Evolutionary conservation across 2,888 invertebrate genomes (phyloP).

Genomic region (Chironomus tentans): DNA sequence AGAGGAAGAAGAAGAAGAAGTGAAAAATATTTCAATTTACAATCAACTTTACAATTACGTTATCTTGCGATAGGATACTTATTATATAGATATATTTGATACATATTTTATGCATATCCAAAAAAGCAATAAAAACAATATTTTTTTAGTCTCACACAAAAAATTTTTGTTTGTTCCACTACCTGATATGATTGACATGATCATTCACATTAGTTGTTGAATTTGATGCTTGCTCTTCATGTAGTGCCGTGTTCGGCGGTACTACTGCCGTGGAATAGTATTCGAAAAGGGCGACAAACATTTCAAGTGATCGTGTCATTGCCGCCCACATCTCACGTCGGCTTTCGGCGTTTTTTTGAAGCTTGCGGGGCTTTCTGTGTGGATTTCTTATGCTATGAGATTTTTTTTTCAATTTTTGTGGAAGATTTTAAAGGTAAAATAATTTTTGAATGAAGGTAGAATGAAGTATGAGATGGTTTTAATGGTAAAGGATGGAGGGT

Average conservation of each 20-base stretch:
- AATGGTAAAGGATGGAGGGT: too few species aligned
- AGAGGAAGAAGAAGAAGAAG: too few species aligned
- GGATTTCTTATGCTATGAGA: slow-evolving; percentile 17
- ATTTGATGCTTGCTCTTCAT: slow-evolving; percentile 16
- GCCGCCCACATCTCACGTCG: slow-evolving; percentile 64
- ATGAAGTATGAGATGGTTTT: too few species aligned
- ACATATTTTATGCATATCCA: too few species aligned
- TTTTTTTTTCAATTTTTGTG: too few species aligned
- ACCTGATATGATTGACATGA: background rate
- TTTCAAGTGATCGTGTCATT: slow-evolving; percentile 70
- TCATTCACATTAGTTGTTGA: background rate
- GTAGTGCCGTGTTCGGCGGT: slow-evolving; percentile 3
- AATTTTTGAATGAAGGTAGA: too few species aligned
- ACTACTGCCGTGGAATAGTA: slow-evolving; percentile 58
- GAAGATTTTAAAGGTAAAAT: too few species aligned
- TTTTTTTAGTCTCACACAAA: background rate
- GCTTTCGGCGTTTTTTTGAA: slow-evolving; percentile 23
- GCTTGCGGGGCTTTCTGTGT: slow-evolving; percentile 23
- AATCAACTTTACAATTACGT: too few species aligned
- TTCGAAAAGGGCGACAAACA: slow-evolving; percentile 73
- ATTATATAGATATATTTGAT: too few species aligned
- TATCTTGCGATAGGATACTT: too few species aligned
- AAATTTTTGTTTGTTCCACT: background rate
- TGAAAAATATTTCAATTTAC: too few species aligned
- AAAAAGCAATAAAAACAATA: too few species aligned